phyloP scores from a whole-genome alignment of 1,140 invertebrate genomes.

The Fopius arisanus region DNA sequence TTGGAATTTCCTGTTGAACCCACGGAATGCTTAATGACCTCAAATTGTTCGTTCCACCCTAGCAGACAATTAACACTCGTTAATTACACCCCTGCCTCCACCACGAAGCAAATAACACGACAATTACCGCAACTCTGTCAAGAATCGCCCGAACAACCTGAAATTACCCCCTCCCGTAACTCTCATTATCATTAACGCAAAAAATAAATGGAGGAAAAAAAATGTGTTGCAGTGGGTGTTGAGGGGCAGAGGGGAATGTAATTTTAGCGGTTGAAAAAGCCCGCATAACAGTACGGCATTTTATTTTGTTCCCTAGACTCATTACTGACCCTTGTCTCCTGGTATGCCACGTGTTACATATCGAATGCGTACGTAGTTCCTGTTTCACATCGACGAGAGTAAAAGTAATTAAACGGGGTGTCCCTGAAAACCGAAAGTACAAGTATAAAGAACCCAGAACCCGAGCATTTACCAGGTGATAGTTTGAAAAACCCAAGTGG shows the following conservation, averaged over 20 bases:
- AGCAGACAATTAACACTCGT: too few relatives aligned
- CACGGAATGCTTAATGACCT: too few relatives aligned
- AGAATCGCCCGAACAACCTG: too few relatives aligned
- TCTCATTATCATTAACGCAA: neutral
- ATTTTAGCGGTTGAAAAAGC: neutral
- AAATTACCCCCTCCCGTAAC: neutral
- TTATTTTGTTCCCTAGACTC: constrained; percentile 6
- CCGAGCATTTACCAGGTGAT: constrained; percentile 27
- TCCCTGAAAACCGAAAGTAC: constrained; percentile 45
- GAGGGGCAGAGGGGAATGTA: neutral
- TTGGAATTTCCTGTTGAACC: too few relatives aligned
- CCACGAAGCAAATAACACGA: too few relatives aligned
- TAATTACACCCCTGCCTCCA: too few relatives aligned
- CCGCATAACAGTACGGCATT: constrained; percentile 8
- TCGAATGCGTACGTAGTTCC: constrained; percentile 24
- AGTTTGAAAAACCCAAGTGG: neutral
- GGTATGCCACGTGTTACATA: neutral
- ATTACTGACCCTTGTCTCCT: neutral
- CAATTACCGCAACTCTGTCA: too few relatives aligned
- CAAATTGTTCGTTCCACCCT: too few relatives aligned
- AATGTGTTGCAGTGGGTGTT: neutral
- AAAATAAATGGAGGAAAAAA: neutral
- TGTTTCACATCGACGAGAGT: constrained; percentile 36
- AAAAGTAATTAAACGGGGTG: constrained; percentile 38
- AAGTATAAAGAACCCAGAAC: neutral